Base-by-base conservation (phyloP, 2,113 vertebrate genomes). In the Noturus placidus region DNA sequence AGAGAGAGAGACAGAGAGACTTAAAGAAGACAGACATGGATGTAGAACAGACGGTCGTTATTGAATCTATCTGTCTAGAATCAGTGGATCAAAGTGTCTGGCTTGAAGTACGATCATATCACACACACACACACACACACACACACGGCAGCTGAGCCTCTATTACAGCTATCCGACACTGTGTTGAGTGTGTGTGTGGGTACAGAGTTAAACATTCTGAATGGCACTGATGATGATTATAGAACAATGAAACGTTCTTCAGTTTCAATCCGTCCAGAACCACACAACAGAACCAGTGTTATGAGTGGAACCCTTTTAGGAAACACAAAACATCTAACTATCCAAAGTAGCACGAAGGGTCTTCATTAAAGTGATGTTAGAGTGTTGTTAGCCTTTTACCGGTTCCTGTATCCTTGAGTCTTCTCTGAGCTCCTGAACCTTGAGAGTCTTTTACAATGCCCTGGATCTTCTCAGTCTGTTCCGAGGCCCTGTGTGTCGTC, bases 61-160 rank as follows among this genome's bases (percentile, higher is more conserved):
- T 59, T 61, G 7, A 11, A 59, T 42, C 59, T 87, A 87, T 87
- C 83, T 85, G 69, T 85, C 86, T 87, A 79, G 50, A 69, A 87
- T 87, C 86, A 82, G 82, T 25, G 11, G 30, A 59, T 82, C 56
- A 61, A 59, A 61, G 79, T 8, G 30, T 81, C 54, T 81, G 65
- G 11, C 35, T 87, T 20, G 67, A 35, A 5, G 54, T 70, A 42
- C 9, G 35, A 74, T 74, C 35, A 78, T 46, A 61, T 17, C 33
- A 9, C 79, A 27, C 79, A 27, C 79, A 27, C 79, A 61, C 79
- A 38, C n/a, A 59, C 80, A 82, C 80, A 82, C 56, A 38, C 80
- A 82, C 56, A 82, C 54, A 81, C 54, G 46, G 61, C 22, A 63
- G 61, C 61, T 63, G 61, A 63, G 61, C 67, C 22, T 50, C 27